These are phyloP conservation scores for Origma solitaria DNA, from an alignment of 2,113 vertebrate genomes.

Conservation along the genomic window DNA sequence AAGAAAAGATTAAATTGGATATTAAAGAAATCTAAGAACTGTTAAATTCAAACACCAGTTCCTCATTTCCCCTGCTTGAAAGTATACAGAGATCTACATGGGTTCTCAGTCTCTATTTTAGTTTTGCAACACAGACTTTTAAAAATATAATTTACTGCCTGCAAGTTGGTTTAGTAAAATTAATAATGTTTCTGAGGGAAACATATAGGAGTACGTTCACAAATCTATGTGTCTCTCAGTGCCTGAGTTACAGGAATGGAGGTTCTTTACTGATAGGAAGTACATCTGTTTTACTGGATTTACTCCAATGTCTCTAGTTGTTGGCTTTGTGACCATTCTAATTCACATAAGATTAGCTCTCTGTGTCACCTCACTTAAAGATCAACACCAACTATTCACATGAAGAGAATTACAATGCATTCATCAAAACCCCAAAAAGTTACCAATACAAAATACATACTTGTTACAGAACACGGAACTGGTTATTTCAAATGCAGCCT, in stretches of 20 bases:
- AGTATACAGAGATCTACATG: background rate
- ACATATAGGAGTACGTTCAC: background rate
- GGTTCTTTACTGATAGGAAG: slow-evolving; percentile 4
- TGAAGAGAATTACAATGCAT: background rate
- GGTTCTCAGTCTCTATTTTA: background rate
- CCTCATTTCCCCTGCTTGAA: background rate
- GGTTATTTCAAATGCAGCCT: background rate
- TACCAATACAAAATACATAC: background rate
- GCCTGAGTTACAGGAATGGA: background rate
- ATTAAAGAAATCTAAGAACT: background rate
- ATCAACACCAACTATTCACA: background rate
- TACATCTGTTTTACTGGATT: slow-evolving; percentile 16
- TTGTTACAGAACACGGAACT: background rate
- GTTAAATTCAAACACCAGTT: background rate
- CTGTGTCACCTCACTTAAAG: background rate
- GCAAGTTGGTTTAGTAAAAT: background rate
- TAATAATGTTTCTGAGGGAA: background rate
- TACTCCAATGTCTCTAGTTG: background rate
- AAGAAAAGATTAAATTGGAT: background rate
- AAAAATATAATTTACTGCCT: background rate
- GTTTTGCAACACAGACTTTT: background rate
- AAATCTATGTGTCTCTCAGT: background rate
- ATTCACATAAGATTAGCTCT: background rate
- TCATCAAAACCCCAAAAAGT: background rate
- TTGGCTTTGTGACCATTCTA: background rate